These are phyloP conservation scores for Zhuqinia jingwanae DNA, from an alignment of 2,888 invertebrate species.

Conservation along the genomic window DNA sequence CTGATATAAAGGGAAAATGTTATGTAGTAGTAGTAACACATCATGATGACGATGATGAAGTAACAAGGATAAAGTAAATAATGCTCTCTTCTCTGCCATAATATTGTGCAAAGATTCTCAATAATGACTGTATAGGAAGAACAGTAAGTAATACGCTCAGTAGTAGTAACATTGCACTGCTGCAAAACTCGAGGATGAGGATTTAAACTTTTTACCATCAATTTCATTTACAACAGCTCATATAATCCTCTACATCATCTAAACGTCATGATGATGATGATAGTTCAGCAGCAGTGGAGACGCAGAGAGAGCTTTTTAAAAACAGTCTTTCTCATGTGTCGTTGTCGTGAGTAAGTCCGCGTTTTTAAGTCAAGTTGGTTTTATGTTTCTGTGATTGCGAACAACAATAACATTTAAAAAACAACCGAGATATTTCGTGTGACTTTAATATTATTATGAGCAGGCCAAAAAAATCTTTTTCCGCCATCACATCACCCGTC, in stretches of 20 bases:
- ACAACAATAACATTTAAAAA: neutral
- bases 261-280: neutral
- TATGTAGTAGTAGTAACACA: neutral
- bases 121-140: conserved; percentile 6
- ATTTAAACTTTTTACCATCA: conserved; percentile 58
- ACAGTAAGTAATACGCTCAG: neutral
- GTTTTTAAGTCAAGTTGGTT: neutral
- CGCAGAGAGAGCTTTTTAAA: neutral
- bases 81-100: neutral
- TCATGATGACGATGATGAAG: conserved; percentile 28
- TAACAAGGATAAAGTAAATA: conserved; percentile 19
- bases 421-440: neutral
- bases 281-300: neutral
- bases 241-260: conserved; percentile 48
- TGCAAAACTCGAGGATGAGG: conserved; percentile 20
- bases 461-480: neutral
- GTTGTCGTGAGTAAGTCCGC: neutral
- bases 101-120: conserved; percentile 6
- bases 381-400: conserved; percentile 9
- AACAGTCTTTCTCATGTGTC: conserved; percentile 8
- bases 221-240: conserved; percentile 63
- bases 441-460: neutral
- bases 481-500: neutral
- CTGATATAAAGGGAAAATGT: neutral
- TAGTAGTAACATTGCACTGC: too few species aligned